Base-by-base conservation (phyloP, 2,888 invertebrate species). In the Notodonta ziczac region DNA sequence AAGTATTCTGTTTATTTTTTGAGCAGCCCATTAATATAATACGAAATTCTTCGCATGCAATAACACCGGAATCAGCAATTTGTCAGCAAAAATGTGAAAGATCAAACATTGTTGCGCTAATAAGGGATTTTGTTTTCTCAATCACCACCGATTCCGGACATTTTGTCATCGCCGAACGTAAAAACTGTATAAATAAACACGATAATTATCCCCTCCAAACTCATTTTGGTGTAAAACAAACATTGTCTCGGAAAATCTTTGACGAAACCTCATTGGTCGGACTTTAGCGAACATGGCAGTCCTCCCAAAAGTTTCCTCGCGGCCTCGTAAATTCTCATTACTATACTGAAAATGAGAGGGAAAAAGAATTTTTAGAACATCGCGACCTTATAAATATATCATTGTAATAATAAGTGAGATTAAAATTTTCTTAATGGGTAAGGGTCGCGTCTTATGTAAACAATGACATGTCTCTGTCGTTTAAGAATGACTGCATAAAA, bases 241-340 rank as follows among this genome's bases (percentile, higher is more conserved):
- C 54, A 14, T 59, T 69, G 61, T 68, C 62, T 67, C 56, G 61
- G 62, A 64, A 73, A 62, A 69, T 70, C 63, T 66, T 76, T 76
- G 75, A 75, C 74, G 7, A 35, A 69, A 73, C 69, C 69, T 74
- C 69, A 66, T 75, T 68, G 73, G 67, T 66, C 62, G 65, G 62
- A 62, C 68, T 69, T 66, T 66, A 68, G 62, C 72, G 59, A 75
- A 78, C 70, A 77, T 80, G 79, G 80, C 80, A 82, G 72, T 76
- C 72, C 74, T 80, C 81, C 81, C 82, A 77, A 82, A 78, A 82
- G 74, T 78, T 80, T 75, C 69, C 73, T 69, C 74, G 66, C 56
- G 74, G 66, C 80, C 82, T 80, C 84, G 78, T 86, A 82, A 83
- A 85, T 86, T 80, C 79, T 83, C 83, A 83, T 85, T 83, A 82